A percentile compares a stretch with the other conserved stretches of the same genome.
These are phyloP conservation scores for Calvadosia cruxmelitensis DNA, from an alignment of 30 jellyfish, hydroid and myxozoan species.

Conservation along the genomic window DNA sequence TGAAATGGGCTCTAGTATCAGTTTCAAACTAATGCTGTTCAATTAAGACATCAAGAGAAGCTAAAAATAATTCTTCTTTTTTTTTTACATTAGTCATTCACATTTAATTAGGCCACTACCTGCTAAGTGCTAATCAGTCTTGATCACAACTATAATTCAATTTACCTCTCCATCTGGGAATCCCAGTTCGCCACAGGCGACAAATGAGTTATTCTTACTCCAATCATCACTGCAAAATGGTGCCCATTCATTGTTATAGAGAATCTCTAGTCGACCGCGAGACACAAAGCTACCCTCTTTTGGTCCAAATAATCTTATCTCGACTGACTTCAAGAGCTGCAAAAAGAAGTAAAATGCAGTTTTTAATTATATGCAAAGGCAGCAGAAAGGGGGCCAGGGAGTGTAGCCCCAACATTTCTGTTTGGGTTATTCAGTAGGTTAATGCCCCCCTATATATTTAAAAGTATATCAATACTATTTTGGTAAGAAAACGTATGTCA, in stretches of 20 bases:
- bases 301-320: constrained; percentile 50
- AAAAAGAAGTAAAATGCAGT: too few relatives aligned
- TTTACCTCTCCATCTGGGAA: constrained; percentile 59
- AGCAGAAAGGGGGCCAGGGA: too few relatives aligned
- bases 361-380: too few relatives aligned
- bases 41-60: not conserved
- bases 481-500: too few relatives aligned
- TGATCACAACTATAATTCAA: not conserved
- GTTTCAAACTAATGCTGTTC: not conserved
- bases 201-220: constrained; percentile 50
- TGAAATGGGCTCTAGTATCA: not conserved
- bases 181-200: constrained; percentile 95
- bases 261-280: constrained; percentile 48
- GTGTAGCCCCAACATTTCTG: too few relatives aligned
- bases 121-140: not conserved
- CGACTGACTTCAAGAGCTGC: too few relatives aligned
- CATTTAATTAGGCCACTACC: too few relatives aligned
- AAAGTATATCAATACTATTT: too few relatives aligned
- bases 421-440: too few relatives aligned
- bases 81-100: too few relatives aligned
- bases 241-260: constrained; percentile 59
- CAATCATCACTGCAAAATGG: constrained; percentile 73
- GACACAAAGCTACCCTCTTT: constrained; percentile 48
- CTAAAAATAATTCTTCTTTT: too few relatives aligned
- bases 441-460: too few relatives aligned